Base-by-base conservation (phyloP, 2,797 vertebrate species). In the Acanthopagrus latus region DNA sequence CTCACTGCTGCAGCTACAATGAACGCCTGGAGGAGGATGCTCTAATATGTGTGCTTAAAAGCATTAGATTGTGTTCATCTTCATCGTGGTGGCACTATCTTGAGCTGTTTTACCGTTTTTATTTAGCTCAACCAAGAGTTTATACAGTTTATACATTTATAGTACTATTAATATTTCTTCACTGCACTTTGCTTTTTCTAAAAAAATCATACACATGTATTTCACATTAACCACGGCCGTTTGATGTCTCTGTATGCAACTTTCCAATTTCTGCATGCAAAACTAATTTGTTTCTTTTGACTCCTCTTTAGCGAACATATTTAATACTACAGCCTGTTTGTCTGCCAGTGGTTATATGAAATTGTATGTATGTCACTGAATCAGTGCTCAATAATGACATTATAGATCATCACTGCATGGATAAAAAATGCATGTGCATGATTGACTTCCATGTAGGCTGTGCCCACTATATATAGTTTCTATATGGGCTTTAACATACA, bases 401-500 rank as follows among this genome's bases (percentile, higher is more conserved):
- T 70, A 67, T 54, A 77, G 47, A 82, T 80, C 12, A 82, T 76
- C 21, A 43, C 12, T 21, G 64, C 48, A 67, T 21, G 55, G n/a
- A 71, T 64, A 46, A 77, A 74, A 21, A 46, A 76, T 58, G 20
- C 9, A 64, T 64, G 41, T 80, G 70, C 63, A 83, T 85, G 62
- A 80, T 60, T 74, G 71, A 84, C 82, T 78, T 80, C 64, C 60
- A 77, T 23, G 23, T 48, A 67, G 44, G 27, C 33, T 63, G 11
- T 74, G 38, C 41, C 18, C 38, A 38, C 38, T 69, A n/a, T 66
- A 52, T 78, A 72, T 60, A 54, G 41, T 44, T 66, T 70, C 59
- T 52, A 47, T 77, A 72, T 50, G 52, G 59, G 51, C 48, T 80
- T 72, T 64, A 73, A 78, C 64, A 80, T 80, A 65, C 14, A 84